These are phyloP conservation scores for Callyntrura guangdongensis DNA, from an alignment of 2,888 invertebrate genomes.

Conservation along the genomic window DNA sequence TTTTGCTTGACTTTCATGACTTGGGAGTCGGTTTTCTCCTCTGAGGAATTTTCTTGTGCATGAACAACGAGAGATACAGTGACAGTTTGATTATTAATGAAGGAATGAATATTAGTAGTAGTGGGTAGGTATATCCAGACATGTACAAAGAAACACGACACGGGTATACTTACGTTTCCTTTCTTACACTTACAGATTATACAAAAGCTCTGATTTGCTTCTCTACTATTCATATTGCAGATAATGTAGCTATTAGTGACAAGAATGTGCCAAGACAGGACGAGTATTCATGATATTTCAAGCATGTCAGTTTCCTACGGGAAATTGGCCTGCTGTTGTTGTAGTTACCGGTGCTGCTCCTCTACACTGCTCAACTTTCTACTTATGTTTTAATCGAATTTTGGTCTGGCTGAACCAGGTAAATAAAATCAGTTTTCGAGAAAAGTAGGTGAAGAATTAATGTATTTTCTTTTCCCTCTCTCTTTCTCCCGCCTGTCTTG, in stretches of 20 bases:
- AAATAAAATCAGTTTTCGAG: constrained; percentile 51
- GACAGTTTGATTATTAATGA: constrained; percentile 3
- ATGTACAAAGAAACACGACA: not conserved
- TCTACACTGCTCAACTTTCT: not conserved
- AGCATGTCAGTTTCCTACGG: not conserved
- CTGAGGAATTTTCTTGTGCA: constrained; percentile 1
- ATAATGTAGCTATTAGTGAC: not conserved
- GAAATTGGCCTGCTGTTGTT: not conserved
- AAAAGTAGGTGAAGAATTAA: constrained; percentile 48
- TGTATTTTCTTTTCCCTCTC: constrained; percentile 19
- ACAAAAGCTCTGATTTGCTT: too few species aligned
- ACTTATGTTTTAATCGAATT: constrained; percentile 39
- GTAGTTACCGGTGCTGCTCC: constrained; percentile 2
- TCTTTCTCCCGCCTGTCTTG: not conserved
- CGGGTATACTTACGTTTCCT: not conserved
- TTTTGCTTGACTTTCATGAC: not conserved
- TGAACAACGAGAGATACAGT: constrained; percentile 20
- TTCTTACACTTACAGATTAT: not conserved
- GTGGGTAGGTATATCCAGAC: not conserved
- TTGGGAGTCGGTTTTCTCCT: constrained; percentile 20
- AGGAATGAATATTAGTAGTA: not conserved
- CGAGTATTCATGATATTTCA: not conserved
- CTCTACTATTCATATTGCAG: too few species aligned
- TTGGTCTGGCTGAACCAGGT: constrained; percentile 37
- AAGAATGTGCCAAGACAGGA: not conserved